Conservation (phyloP, 2,113 vertebrate species). For the Tyrannus savana region DNA sequence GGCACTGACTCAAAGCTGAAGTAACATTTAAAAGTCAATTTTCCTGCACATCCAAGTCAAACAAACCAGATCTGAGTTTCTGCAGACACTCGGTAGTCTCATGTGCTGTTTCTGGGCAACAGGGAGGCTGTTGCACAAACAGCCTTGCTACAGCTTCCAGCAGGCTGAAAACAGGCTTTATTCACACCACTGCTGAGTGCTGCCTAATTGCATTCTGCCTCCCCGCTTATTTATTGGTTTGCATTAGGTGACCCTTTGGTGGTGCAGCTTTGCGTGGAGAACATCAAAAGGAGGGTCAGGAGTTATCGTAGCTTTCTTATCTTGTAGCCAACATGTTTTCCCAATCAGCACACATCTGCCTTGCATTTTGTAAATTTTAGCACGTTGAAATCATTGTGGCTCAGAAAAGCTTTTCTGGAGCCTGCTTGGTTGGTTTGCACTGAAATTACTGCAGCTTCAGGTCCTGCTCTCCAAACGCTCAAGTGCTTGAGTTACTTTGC, state of each 20-base stretch:
- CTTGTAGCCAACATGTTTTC: not conserved
- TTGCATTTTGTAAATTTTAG: slow-evolving; percentile 38
- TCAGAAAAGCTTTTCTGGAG: not conserved
- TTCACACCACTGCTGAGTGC: not conserved
- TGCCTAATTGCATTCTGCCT: not conserved
- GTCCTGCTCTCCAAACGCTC: not conserved
- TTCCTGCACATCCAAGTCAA: slow-evolving; percentile 12
- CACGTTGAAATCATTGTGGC: not conserved
- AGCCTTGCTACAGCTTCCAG: not conserved
- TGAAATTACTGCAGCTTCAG: not conserved
- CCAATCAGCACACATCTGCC: not conserved
- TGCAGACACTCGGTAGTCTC: not conserved
- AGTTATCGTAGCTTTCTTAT: not conserved
- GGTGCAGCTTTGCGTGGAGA: not conserved
- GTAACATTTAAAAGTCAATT: slow-evolving; percentile 30
- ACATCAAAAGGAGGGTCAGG: not conserved
- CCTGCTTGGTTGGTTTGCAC: not conserved
- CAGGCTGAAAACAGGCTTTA: not conserved
- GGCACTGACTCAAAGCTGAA: slow-evolving; percentile 23
- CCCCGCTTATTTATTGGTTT: not conserved
- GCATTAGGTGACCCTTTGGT: not conserved
- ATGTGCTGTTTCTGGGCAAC: slow-evolving; percentile 31
- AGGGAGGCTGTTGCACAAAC: not conserved
- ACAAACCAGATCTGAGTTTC: slow-evolving; percentile 9
- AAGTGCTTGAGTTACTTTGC: not conserved